Evolutionary conservation across 2,797 vertebrate species (phyloP).

Genomic region (Lagorchestes hirsutus): DNA sequence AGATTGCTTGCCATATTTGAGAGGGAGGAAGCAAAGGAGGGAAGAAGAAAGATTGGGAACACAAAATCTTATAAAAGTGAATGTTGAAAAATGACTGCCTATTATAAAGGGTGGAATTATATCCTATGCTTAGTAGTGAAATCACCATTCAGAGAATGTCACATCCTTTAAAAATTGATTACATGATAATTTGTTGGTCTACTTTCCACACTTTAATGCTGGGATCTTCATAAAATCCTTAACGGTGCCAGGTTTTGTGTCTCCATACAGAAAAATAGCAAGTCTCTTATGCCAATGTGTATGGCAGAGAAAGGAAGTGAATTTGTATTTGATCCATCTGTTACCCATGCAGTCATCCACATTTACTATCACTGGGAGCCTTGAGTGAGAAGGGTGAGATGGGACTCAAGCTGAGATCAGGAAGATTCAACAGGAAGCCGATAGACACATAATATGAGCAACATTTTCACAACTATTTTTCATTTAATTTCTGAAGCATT

Average conservation of each 20-base stretch:
- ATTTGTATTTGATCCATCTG: constrained; percentile 52
- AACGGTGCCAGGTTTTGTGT: constrained; percentile 30
- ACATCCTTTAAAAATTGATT: constrained; percentile 46
- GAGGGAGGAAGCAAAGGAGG: too few species aligned
- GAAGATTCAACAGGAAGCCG: constrained; percentile 16
- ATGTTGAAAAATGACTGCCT: neutral
- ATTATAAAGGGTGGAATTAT: neutral
- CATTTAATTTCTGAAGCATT: constrained; percentile 39
- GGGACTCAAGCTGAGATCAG: constrained; percentile 44
- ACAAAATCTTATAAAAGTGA: too few species aligned
- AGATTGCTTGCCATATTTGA: too few species aligned
- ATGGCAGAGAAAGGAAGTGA: constrained; percentile 55
- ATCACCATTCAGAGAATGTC: constrained; percentile 29
- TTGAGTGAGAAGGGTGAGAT: constrained; percentile 22
- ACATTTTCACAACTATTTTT: constrained; percentile 2
- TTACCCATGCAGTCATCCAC: neutral
- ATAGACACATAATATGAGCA: constrained; percentile 3
- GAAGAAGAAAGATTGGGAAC: too few species aligned
- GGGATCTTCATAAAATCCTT: constrained; percentile 47
- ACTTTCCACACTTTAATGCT: constrained; percentile 52
- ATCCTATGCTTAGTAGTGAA: neutral
- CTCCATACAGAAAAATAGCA: constrained; percentile 34
- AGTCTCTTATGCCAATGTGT: constrained; percentile 43
- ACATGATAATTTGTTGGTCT: constrained; percentile 33
- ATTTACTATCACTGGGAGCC: constrained; percentile 12